Evolutionary conservation across 64 coral and sea anemone genomes (phyloP), one percentile per base, ranked within the genome.

Genomic region (Dendrophyllia cribrosa): DNA sequence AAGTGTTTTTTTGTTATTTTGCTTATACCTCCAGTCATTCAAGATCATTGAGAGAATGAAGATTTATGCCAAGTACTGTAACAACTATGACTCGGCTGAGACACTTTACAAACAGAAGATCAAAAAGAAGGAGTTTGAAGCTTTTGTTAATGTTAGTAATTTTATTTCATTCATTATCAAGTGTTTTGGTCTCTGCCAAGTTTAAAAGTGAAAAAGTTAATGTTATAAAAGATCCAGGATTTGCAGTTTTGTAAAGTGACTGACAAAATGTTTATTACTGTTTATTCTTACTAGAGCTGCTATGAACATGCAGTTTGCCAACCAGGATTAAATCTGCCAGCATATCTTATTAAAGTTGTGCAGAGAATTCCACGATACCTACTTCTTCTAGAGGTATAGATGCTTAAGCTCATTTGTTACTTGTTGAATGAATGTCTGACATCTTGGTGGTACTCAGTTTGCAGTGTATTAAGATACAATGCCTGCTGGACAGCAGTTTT

Each of bases 311-410:
- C 62, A 8, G 80, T 99, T 51, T 99, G 94, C 48, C 97, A 96
- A 59, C 94, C 97, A 21, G 97, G 94, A 51, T 87, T 96, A 20
- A 93, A 87, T 72, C 94, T 96, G 1, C 94, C 83, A 22, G 94
- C 94, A 2, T 95, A 99, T 75, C 85, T 99, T 19, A 99, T 98
- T 25, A 93, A 94, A 43, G 91, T 93, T 51, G 97, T 99, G 70
- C 97, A 99, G 72, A 99, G 97, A 63, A 99, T 99, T 66, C 97
- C 97, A 4, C 62, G 97, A 65, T 99, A 99, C 86, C 84, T 99
- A 24, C 71, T 99, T 48, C 85, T 99, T 24, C 66, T 99, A 4
- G 86, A 89, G 97, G 96, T 98, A 48, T 0, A 56, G 19, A 22
- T 71, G 22, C 3, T 59, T 1, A 15, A 50, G 50, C 58, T 44